phyloP scores from a whole-genome alignment of 2,113 vertebrate species.

The Bos indicus region DNA sequence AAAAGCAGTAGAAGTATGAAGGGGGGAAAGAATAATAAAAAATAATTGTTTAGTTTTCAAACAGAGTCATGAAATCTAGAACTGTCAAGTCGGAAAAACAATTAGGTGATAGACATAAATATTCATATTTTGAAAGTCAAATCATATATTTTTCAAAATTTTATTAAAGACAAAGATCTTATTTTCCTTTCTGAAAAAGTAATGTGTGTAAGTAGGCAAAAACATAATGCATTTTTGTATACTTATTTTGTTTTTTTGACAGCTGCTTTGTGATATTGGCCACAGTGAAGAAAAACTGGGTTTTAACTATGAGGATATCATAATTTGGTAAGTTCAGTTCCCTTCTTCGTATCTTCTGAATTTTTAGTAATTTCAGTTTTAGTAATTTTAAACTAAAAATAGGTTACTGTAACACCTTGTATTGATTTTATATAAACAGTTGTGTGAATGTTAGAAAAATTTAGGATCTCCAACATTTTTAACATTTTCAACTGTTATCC shows the following conservation, averaged over 20 bases:
- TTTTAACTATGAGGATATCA: conserved; percentile 97
- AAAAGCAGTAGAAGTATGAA: neutral
- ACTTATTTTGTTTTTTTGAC: conserved; percentile 61
- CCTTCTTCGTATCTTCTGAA: neutral
- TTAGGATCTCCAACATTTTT: neutral
- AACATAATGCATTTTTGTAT: neutral
- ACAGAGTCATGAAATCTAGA: neutral
- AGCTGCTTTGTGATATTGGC: conserved; percentile 96
- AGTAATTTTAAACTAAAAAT: conserved; percentile 2
- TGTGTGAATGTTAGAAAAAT: neutral
- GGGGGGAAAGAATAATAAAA: neutral
- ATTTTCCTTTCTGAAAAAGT: conserved; percentile 12
- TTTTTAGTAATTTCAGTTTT: conserved; percentile 8
- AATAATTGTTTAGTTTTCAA: neutral
- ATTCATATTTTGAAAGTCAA: neutral
- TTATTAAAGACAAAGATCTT: neutral
- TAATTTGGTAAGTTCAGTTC: conserved; percentile 92
- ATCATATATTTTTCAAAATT: neutral
- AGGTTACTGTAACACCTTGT: neutral
- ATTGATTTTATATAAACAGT: conserved; percentile 3
- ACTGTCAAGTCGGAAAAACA: neutral
- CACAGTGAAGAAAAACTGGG: conserved; percentile 95
- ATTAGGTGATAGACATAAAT: neutral
- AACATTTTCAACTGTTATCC: neutral
- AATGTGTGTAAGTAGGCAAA: neutral